These are phyloP conservation scores for Daphoenositta chrysoptera DNA, from an alignment of 2,113 vertebrate genomes.

Conservation along the genomic window DNA sequence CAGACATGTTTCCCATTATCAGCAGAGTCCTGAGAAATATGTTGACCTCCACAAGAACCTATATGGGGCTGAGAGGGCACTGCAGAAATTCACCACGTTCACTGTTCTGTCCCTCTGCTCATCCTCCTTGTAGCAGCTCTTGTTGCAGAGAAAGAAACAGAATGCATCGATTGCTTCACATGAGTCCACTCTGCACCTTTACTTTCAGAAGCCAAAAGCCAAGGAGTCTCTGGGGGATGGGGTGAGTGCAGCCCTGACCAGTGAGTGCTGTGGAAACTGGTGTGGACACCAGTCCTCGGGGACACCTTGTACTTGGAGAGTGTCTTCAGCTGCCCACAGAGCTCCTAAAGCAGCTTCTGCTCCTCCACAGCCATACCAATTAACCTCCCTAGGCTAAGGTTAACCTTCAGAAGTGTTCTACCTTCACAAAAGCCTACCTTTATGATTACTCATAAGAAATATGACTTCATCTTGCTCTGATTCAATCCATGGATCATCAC, in stretches of 20 bases:
- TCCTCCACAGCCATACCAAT: background rate
- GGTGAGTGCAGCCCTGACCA: background rate
- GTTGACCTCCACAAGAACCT: background rate
- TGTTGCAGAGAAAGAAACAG: background rate
- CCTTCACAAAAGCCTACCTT: background rate
- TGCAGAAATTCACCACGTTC: background rate
- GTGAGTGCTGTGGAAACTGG: accelerated
- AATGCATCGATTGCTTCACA: background rate
- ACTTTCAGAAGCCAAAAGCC: background rate
- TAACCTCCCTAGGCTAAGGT: background rate
- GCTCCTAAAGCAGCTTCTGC: background rate
- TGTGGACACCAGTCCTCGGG: accelerated
- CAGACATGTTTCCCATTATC: accelerated
- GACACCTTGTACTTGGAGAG: background rate
- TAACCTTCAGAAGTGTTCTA: background rate
- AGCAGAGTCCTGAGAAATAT: background rate
- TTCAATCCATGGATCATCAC: background rate
- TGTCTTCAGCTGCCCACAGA: accelerated
- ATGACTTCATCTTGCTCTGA: conserved; percentile 18
- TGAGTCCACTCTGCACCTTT: background rate
- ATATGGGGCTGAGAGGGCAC: background rate
- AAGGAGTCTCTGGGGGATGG: accelerated
- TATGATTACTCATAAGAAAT: background rate
- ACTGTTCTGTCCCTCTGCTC: background rate
- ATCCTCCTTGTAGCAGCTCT: background rate